Evolutionary conservation across 2,113 vertebrate species (phyloP), one percentile per base, ranked within the genome.

Genomic region (Oreotrochilus melanogaster): DNA sequence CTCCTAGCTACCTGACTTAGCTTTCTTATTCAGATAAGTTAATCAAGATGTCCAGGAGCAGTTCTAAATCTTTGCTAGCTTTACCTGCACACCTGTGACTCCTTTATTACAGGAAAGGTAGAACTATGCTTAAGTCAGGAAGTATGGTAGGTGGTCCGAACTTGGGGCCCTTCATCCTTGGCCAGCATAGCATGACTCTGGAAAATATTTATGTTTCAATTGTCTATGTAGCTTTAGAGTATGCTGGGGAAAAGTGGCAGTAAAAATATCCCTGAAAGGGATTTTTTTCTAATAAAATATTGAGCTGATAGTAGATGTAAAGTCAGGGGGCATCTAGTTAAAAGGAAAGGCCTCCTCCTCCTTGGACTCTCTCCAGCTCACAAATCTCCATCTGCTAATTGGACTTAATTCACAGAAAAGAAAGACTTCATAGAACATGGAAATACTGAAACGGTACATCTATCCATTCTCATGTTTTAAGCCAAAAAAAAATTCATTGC

Each of bases 361-460:
- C 62, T 92, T 97, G 91, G 95, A 91, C 12, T 69, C 66, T 76
- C 45, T 89, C 94, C 82, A 96, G 54, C 39, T 95, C 60, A 89
- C 54, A 97, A 80, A 95, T 88, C 71, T 95, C 96, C 94, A 96
- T 95, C 93, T 97, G 89, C 56, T 97, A 97, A 96, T 93, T 96
- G 89, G 88, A 84, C 48, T 69, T 96, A 93, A 93, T 96, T 91
- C 92, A 96, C 65, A 86, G 48, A 89, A 93, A 71, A 92, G 48
- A 88, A 83, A 92, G 10, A 42, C 30, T 94, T 93, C 42, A 45
- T 7, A 66, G 84, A 94, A 96, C 80, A 91, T 81, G 51, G 84
- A 93, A 91, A 84, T 25, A 47, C n/a, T 72, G 48, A 85, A 91
- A 78, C 58, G 71, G 65, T 88, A 43, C 30, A 83, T 76, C 0